These are phyloP conservation scores for Lampris megalopsis DNA, from an alignment of 2,113 vertebrate genomes.

Conservation along the genomic window DNA sequence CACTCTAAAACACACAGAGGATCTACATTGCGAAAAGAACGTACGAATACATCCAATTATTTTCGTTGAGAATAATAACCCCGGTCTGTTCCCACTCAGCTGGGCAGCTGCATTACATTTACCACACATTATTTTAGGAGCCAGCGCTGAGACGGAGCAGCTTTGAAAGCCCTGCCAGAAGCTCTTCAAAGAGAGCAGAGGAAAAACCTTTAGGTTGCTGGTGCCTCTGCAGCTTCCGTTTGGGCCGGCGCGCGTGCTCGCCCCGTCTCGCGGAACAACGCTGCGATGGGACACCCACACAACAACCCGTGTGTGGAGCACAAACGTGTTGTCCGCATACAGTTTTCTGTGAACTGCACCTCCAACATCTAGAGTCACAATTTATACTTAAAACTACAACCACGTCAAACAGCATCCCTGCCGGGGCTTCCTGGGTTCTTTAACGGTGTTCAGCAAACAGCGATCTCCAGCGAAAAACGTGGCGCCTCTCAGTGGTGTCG, in stretches of 20 bases:
- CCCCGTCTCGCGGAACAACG: not conserved
- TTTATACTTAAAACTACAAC: too few species aligned
- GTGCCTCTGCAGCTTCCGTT: conserved; percentile 62
- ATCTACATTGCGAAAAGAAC: not conserved
- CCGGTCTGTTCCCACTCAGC: conserved; percentile 55
- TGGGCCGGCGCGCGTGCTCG: conserved; percentile 23
- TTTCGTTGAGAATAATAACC: conserved; percentile 49
- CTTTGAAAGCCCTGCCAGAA: conserved; percentile 70
- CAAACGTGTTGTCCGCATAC: too few species aligned
- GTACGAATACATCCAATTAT: conserved; percentile 40
- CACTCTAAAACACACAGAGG: conserved; percentile 1
- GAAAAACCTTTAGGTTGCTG: conserved; percentile 44
- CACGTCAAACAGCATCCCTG: too few species aligned
- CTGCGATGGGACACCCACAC: conserved; percentile 1
- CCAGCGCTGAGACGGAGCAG: conserved; percentile 46
- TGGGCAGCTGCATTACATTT: conserved; percentile 68
- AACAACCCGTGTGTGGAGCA: not conserved
- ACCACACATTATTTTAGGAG: conserved; percentile 67
- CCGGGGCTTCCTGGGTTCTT: not conserved
- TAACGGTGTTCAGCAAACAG: not conserved
- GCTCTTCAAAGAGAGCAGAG: conserved; percentile 67
- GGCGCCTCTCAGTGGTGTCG: conserved; percentile 18
- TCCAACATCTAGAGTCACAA: too few species aligned
- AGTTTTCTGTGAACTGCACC: not conserved
- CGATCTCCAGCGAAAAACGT: not conserved